phyloP scores from a whole-genome alignment of 2,113 vertebrate genomes.

The Scomber japonicus region DNA sequence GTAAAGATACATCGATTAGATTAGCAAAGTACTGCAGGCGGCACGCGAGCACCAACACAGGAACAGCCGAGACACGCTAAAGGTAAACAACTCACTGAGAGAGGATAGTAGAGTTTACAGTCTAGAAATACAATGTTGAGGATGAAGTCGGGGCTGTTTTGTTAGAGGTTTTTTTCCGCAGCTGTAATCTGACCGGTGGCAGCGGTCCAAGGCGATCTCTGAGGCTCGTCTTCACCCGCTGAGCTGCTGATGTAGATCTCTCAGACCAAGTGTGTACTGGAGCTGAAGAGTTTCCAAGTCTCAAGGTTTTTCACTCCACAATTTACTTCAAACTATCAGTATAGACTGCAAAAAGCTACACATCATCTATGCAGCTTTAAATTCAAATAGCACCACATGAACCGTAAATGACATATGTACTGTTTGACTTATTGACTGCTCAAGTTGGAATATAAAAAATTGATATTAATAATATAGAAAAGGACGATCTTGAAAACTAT shows the following conservation, averaged over 20 bases:
- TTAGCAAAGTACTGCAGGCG: too few species aligned
- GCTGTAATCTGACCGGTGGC: constrained; percentile 32
- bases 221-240: neutral
- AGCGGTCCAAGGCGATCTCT: constrained; percentile 10
- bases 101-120: constrained; percentile 33
- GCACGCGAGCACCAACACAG: too few species aligned
- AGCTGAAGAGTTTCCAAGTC: neutral
- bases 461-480: too few species aligned
- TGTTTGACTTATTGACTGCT: neutral
- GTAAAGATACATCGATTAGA: too few species aligned
- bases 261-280: neutral
- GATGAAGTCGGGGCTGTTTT: constrained; percentile 16
- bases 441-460: neutral
- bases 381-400: neutral
- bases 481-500: too few species aligned
- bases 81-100: constrained; percentile 42
- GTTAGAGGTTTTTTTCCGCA: neutral
- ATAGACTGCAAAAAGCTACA: neutral
- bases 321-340: neutral
- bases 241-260: constrained; percentile 28
- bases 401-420: too few species aligned
- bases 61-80: constrained; percentile 24
- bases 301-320: neutral
- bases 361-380: neutral
- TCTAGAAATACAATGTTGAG: constrained; percentile 20